phyloP scores from a whole-genome alignment of 1,140 invertebrate genomes.

The Belonocnema kinseyi region DNA sequence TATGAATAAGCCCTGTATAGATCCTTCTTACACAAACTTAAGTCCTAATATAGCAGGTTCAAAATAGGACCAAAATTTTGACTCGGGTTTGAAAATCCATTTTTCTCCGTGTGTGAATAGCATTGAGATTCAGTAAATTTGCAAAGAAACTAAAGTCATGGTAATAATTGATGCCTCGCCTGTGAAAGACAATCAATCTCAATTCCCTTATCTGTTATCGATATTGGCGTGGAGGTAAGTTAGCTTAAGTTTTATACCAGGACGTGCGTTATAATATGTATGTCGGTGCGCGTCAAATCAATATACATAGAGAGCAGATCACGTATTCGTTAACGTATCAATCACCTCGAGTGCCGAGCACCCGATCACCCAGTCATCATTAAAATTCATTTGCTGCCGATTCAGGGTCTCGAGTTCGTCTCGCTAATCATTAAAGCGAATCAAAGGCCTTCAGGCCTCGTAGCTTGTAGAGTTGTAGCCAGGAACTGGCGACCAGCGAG shows the following conservation, averaged over 20 bases:
- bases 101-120: too few relatives aligned
- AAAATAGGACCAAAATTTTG: too few relatives aligned
- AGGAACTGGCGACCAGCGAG: conserved; percentile 43
- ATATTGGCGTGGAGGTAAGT: not conserved
- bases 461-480: conserved; percentile 5
- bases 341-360: conserved; percentile 57
- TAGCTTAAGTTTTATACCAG: not conserved
- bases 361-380: conserved; percentile 56
- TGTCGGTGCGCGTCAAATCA: not conserved
- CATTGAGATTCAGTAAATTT: too few relatives aligned
- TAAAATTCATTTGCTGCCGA: conserved; percentile 64
- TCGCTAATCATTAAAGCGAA: conserved; percentile 59
- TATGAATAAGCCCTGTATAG: too few relatives aligned
- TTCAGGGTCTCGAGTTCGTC: conserved; percentile 54
- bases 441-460: conserved; percentile 55
- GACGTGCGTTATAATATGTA: not conserved
- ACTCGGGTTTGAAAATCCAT: too few relatives aligned
- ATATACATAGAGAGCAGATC: not conserved
- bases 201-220: not conserved
- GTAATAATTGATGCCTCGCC: too few relatives aligned
- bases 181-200: not conserved
- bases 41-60: too few relatives aligned
- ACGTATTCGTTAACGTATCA: conserved; percentile 56
- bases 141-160: too few relatives aligned
- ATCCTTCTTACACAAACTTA: too few relatives aligned